Evolutionary conservation across 2,888 invertebrate species (phyloP), one percentile per base, ranked within the genome.

Genomic region (Achlya flavicornis): DNA sequence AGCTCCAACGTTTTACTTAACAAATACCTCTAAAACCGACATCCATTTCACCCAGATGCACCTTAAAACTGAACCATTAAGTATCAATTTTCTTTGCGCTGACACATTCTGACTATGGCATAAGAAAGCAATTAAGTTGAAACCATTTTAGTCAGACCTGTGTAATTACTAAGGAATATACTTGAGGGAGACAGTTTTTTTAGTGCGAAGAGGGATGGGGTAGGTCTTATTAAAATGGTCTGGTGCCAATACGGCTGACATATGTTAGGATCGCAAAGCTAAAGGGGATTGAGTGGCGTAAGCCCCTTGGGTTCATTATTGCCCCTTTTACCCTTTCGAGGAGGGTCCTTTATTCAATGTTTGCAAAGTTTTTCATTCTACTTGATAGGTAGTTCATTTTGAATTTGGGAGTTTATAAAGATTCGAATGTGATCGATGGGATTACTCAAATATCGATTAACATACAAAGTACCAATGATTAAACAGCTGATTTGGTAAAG

Each of bases 261-360:
- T 92, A 92, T 91, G 92, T 88, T 90, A 80, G 77, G 83, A 74
- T 81, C 78, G 84, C 81, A 82, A 88, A 85, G 83, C 80, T 73
- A 84, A 80, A 83, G 83, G 90, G 89, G 88, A 86, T 88, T 83
- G 91, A 90, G 88, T 89, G 89, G 86, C 85, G 84, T 90, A 91
- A 92, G 89, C 92, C 89, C 88, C 87, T 86, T 85, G 86, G 86
- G 86, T 85, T 89, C 88, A 91, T 92, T 91, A 89, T 89, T 87
- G 79, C 83, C 85, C 84, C 85, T 86, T 85, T 81, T 83, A 86
- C 60, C 81, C 86, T 85, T 85, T 82, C 81, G 77, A 74, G 71
- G 81, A 83, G 83, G 83, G 82, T 80, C 75, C 84, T 85, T 79
- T 80, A 75, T 70, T 69, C 76, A 73, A 75, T 91, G 87, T 91